phyloP scores from a whole-genome alignment of 2,113 vertebrate genomes.

The Epinephelus moara region DNA sequence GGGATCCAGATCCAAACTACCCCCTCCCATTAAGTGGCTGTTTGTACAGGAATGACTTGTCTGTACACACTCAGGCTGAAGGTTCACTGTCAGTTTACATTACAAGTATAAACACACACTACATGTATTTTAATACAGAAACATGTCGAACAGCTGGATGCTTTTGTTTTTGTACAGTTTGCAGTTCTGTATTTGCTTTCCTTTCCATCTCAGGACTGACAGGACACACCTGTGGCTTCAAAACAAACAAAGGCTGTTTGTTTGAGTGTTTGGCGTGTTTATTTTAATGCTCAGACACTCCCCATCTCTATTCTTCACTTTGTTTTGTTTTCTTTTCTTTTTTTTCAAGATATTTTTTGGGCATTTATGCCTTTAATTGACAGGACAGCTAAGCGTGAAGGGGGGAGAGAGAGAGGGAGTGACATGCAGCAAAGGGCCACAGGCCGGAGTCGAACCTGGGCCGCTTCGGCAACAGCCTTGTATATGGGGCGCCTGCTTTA shows the following conservation, averaged over 20 bases:
- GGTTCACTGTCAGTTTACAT: not conserved
- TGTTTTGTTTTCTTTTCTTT: not conserved
- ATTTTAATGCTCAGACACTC: not conserved
- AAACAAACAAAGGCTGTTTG: constrained; percentile 8
- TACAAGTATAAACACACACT: not conserved
- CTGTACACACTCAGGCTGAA: not conserved
- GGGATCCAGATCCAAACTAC: not conserved
- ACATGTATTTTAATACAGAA: not conserved
- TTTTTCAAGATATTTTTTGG: no score
- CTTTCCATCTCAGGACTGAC: constrained; percentile 1
- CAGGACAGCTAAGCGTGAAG: no score
- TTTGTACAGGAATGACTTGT: constrained; percentile 4
- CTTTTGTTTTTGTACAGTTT: not conserved
- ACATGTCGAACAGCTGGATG: not conserved
- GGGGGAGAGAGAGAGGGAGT: no score
- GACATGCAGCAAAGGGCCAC: no score
- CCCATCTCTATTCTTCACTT: not conserved
- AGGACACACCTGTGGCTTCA: not conserved
- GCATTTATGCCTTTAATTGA: no score
- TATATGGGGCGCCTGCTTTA: no score
- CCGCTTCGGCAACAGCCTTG: no score
- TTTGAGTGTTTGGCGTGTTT: constrained; percentile 1
- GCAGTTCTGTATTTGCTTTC: not conserved
- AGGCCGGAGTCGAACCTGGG: no score
- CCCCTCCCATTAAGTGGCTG: not conserved